phyloP scores from a whole-genome alignment of 2,113 vertebrate genomes.

The Xyliphius kryptos region DNA sequence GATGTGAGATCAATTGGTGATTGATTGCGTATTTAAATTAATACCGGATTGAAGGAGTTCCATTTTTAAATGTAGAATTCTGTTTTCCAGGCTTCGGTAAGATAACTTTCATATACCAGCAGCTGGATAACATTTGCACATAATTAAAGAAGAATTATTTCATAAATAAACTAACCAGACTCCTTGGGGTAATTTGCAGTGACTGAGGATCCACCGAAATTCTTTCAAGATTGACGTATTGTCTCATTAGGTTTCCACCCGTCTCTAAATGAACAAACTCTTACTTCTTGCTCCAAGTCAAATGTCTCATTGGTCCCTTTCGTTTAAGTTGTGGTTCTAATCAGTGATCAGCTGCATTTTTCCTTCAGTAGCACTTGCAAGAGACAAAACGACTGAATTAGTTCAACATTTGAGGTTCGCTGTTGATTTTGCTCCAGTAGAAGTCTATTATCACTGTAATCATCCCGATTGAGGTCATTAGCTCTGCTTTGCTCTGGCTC shows the following conservation, averaged over 20 bases:
- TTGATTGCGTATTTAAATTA: no score
- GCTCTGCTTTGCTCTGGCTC: not conserved
- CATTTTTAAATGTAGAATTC: no score
- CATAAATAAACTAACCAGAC: no score
- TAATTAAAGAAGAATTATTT: no score
- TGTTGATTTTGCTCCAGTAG: not conserved
- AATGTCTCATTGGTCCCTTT: not conserved
- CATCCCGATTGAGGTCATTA: not conserved
- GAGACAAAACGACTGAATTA: slow-evolving; percentile 34
- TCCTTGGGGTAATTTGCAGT: no score
- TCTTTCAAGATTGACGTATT: not conserved
- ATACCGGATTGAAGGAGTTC: no score
- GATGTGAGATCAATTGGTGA: no score
- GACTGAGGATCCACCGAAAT: not conserved
- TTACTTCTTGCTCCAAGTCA: not conserved
- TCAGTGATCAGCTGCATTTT: slow-evolving; percentile 7
- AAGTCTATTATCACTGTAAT: not conserved
- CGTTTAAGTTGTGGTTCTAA: not conserved
- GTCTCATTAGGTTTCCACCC: not conserved
- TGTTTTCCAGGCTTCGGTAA: no score
- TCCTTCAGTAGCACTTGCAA: slow-evolving; percentile 39
- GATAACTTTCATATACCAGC: no score
- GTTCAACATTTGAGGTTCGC: slow-evolving; percentile 12
- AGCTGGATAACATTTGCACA: no score
- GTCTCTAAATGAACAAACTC: not conserved